Percentiles rank a stretch among this genome's conserved stretches.
These are phyloP conservation scores for Myathropa florea DNA, from an alignment of 2,888 invertebrate genomes.

Conservation along the genomic window DNA sequence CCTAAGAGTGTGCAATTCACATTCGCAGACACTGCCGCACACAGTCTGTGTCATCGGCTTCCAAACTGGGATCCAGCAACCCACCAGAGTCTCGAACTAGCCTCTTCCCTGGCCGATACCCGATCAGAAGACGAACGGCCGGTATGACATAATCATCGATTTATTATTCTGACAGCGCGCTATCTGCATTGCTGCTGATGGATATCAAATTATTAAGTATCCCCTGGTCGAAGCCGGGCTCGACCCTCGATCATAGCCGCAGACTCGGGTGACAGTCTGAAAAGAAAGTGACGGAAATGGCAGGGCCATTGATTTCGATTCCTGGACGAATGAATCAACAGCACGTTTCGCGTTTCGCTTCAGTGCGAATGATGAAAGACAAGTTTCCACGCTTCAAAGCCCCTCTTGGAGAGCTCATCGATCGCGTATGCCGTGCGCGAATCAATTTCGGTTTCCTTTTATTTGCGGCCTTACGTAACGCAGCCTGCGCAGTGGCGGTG, in stretches of 20 bases:
- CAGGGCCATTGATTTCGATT: conserved; percentile 37
- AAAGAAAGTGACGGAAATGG: conserved; percentile 69
- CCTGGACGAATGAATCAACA: conserved; percentile 48
- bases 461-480: neutral
- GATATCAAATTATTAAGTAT: conserved; percentile 53
- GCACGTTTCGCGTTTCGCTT: conserved; percentile 44
- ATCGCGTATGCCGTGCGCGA: conserved; percentile 26
- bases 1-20: conserved; percentile 31
- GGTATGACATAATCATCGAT: conserved; percentile 59
- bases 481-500: too few species aligned
- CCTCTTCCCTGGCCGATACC: neutral
- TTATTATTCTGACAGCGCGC: conserved; percentile 60
- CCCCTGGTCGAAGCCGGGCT: neutral
- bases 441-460: conserved; percentile 23
- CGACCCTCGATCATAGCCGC: conserved; percentile 20
- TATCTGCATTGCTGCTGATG: conserved; percentile 59
- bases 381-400: conserved; percentile 8
- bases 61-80: neutral
- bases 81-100: neutral
- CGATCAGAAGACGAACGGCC: neutral
- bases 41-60: neutral
- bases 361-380: conserved; percentile 29
- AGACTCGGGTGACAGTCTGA: conserved; percentile 55
- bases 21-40: conserved; percentile 53
- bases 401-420: conserved; percentile 11